Evolutionary conservation across 2,888 invertebrate species (phyloP), one percentile per base, ranked within the genome.

Genomic region (Esperia sulphurella): DNA sequence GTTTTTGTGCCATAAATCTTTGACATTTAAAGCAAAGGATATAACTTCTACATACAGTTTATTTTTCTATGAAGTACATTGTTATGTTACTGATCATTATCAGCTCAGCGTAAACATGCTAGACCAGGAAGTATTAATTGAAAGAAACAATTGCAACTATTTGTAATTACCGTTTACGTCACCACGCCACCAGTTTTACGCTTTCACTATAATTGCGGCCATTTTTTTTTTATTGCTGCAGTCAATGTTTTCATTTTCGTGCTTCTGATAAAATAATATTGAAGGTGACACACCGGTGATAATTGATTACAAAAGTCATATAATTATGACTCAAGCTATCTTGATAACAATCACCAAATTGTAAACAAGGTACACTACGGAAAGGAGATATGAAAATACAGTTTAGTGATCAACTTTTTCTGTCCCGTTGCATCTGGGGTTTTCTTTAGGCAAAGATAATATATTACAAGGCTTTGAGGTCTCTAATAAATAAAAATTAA

Each of bases 131-230:
- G 30, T 39, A 42, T 37, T 21, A 30, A 50, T 50, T 21, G 10
- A 37, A 33, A 33, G 43, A 42, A 46, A 43, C 45, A 46, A 50
- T 50, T 21, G 43, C 12, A 9, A 35, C 31, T 21, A 40, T 48
- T 48, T 33, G 28, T 28, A 48, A 41, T 41, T 6, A 35, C 21
- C 35, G 35, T 35, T 42, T 45, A 31, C 42, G 39, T 46, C 38
- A 48, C 43, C 38, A 48, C 43, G n/a, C 10, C 44, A 13, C 31
- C 29, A 13, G 28, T 44, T 44, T 33, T 31, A 42, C 48, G 41
- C 46, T 52, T 49, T 46, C 46, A 43, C 49, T 41, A 38, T 43
- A 46, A 48, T 48, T 46, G 45, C 47, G 8, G 37, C 9, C 39
- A 47, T 37, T 48, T 29, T 37, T n/a, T 10, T 45, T 44, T 45